These are phyloP conservation scores for Rhagoletis zephyria DNA, from an alignment of 1,140 invertebrate species.

Conservation along the genomic window DNA sequence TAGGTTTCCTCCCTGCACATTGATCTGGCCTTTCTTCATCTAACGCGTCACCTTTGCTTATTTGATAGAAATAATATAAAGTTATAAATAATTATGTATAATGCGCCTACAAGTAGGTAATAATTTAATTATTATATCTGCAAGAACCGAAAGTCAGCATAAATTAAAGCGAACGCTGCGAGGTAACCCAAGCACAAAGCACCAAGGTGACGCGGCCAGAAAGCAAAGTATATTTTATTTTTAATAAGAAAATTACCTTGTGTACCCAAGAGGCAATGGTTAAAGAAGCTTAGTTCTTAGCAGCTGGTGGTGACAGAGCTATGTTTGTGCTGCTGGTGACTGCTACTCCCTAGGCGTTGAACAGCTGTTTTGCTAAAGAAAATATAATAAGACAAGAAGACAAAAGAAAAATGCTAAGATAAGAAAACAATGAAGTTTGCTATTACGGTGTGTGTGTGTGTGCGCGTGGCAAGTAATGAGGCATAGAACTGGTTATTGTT, in stretches of 20 bases:
- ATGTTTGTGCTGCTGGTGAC: background rate
- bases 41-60: too few relatives aligned
- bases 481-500: too few relatives aligned
- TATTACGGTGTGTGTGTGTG: background rate
- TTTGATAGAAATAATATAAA: too few relatives aligned
- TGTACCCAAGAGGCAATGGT: background rate
- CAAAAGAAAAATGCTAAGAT: background rate
- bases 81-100: too few relatives aligned
- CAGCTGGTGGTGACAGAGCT: too few relatives aligned
- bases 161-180: background rate
- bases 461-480: background rate
- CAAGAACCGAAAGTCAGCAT: background rate
- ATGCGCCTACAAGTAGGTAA: background rate
- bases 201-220: background rate
- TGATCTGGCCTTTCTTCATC: too few relatives aligned
- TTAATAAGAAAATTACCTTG: conserved; percentile 14
- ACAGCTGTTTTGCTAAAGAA: background rate
- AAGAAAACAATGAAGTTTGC: conserved; percentile 21
- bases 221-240: conserved; percentile 15
- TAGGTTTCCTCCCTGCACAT: too few relatives aligned
- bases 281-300: too few relatives aligned
- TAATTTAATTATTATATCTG: conserved; percentile 16
- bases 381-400: background rate
- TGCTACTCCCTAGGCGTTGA: background rate
- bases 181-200: background rate